These are phyloP conservation scores for Bombycilla garrulus DNA, from an alignment of 2,113 vertebrate genomes.

Conservation along the genomic window DNA sequence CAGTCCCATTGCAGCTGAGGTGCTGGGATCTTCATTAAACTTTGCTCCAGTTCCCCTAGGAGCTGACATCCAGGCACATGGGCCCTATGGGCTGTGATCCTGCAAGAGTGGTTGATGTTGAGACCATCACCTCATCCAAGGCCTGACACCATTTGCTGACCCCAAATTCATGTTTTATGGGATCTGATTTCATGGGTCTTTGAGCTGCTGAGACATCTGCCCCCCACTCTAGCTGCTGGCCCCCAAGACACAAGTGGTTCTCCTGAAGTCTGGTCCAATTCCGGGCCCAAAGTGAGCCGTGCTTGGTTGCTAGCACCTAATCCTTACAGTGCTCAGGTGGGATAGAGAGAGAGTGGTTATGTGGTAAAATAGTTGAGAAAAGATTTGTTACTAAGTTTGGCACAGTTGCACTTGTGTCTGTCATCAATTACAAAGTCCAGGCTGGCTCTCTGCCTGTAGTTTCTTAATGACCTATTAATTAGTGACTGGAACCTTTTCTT, in stretches of 20 bases:
- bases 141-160: neutral
- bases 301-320: neutral
- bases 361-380: neutral
- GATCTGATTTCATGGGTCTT: neutral
- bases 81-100: neutral
- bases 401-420: neutral
- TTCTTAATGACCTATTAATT: neutral
- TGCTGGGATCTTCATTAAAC: neutral
- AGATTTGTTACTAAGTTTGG: neutral
- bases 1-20: neutral
- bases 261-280: neutral
- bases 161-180: neutral
- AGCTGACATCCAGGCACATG: neutral
- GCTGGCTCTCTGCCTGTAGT: neutral
- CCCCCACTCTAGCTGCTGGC: neutral
- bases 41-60: neutral
- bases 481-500: neutral
- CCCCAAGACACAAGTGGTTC: neutral
- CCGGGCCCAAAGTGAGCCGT: neutral
- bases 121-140: neutral
- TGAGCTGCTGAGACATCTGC: neutral
- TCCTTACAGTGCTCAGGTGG: rapidly evolving
- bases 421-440: neutral
- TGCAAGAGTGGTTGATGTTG: neutral
- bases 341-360: neutral